Evolutionary conservation across 2,797 vertebrate genomes (phyloP).

Genomic region (Cheirogaleus major): DNA sequence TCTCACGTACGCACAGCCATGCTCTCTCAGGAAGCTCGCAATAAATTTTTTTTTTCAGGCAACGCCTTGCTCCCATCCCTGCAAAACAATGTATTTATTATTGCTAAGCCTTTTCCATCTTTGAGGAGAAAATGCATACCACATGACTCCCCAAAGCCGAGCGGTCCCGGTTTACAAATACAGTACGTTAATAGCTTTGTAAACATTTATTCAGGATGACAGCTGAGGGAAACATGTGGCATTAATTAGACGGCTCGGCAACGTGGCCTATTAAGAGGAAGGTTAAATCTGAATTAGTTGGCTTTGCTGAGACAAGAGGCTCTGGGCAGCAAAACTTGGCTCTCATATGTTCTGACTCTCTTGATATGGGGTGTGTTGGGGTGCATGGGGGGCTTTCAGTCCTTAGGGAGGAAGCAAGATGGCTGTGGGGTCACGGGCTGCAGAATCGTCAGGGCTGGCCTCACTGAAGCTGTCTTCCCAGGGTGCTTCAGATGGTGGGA

Average conservation of each 20-base stretch:
- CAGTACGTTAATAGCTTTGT: constrained; percentile 91
- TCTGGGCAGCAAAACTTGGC: constrained; percentile 83
- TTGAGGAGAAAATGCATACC: constrained; percentile 87
- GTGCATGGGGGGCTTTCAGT: fast-evolving
- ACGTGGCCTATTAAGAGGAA: constrained; percentile 86
- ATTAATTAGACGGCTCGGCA: constrained; percentile 90
- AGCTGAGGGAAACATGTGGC: constrained; percentile 89
- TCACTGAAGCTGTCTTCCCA: neutral
- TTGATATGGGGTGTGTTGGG: constrained; percentile 71
- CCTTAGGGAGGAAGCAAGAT: neutral
- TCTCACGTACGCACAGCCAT: constrained; percentile 62
- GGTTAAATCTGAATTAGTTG: constrained; percentile 87
- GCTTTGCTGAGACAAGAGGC: constrained; percentile 86
- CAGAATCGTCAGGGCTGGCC: neutral
- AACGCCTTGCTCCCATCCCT: constrained; percentile 81
- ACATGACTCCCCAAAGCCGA: constrained; percentile 87
- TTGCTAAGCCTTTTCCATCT: constrained; percentile 86
- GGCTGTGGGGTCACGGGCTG: neutral
- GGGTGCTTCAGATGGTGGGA: neutral
- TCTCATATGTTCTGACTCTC: constrained; percentile 85
- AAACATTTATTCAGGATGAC: constrained; percentile 92
- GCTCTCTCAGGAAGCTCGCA: constrained; percentile 80
- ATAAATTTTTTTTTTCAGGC: constrained; percentile 80
- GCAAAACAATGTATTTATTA: constrained; percentile 86
- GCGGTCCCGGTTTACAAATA: constrained; percentile 88